Evolutionary conservation across 1,140 invertebrate genomes (phyloP), one percentile per base, ranked within the genome.

Genomic region (Diabrotica virgifera): DNA sequence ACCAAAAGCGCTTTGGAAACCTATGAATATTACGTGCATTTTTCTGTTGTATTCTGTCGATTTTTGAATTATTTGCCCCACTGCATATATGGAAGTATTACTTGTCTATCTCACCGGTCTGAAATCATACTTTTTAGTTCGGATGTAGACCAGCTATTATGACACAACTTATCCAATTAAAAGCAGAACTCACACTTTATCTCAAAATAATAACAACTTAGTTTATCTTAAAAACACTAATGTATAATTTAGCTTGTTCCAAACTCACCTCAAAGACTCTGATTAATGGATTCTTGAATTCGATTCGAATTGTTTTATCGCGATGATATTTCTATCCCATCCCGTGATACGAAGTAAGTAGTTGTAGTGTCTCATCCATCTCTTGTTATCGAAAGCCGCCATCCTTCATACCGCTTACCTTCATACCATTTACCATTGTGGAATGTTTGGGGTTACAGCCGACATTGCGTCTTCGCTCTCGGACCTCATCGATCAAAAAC

Each of bases 391-490:
- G n/a, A 46, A n/a, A 46, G n/a, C 40, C 40, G 40, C 40, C 40
- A 46, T 46, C 40, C 40, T 46, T 46, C 40, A 46, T 46, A 46
- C 8, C 40, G n/a, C n/a, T 46, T 46, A 46, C 40, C 40, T 8
- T 46, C 40, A 46, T 46, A 46, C 40, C 40, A 46, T 46, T 46
- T 46, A 46, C 40, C 40, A 46, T 46, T 46, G 40, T 46, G 40
- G 40, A 46, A 46, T 46, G 40, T n/a, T 46, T 8, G 40, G 40
- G 40, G 8, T 10, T 46, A 46, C n/a, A 46, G 40, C 40, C 40
- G 40, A 46, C 40, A 46, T n/a, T n/a, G n/a, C 40, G 40, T 46
- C 40, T 46, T 46, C 40, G 40, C 40, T 46, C 8, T 46, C n/a
- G 40, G n/a, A 46, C 5, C 40, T n/a, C 40, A 46, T 46, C 40